Conservation (phyloP, 2,113 vertebrate species). For the Prunella himalayana region DNA sequence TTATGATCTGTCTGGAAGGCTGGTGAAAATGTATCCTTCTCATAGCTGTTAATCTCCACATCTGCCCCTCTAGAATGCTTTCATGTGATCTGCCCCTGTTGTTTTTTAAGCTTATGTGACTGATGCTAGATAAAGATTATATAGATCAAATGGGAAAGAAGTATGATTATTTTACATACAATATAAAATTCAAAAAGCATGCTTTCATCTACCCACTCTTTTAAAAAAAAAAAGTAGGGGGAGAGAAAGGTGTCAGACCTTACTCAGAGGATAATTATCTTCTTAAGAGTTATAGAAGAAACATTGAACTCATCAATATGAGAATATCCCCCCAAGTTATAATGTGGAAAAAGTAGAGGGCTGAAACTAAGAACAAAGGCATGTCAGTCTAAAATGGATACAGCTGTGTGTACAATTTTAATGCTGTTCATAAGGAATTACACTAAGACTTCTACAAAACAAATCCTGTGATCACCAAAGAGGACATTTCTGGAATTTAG, state of each 20-base stretch:
- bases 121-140: conserved; percentile 52
- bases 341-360: neutral
- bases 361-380: conserved; percentile 57
- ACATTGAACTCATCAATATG: conserved; percentile 35
- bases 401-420: conserved; percentile 18
- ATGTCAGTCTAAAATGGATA: conserved; percentile 32
- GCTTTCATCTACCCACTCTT: conserved; percentile 43
- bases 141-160: conserved; percentile 52
- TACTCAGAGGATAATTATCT: conserved; percentile 25
- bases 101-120: conserved; percentile 52
- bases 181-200: conserved; percentile 42
- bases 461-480: neutral
- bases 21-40: conserved; percentile 49
- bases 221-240: neutral
- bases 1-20: conserved; percentile 29
- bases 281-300: conserved; percentile 22
- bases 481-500: neutral
- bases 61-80: conserved; percentile 52
- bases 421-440: neutral
- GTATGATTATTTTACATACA: conserved; percentile 50
- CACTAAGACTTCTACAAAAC: neutral
- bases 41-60: conserved; percentile 41
- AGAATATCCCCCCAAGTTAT: conserved; percentile 48
- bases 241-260: neutral
- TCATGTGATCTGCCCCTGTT: conserved; percentile 48